A percentile compares a stretch with the other conserved stretches of the same genome.
Evolutionary conservation across 2,888 invertebrate genomes (phyloP).

Genomic region (Aspidapion aeneum): DNA sequence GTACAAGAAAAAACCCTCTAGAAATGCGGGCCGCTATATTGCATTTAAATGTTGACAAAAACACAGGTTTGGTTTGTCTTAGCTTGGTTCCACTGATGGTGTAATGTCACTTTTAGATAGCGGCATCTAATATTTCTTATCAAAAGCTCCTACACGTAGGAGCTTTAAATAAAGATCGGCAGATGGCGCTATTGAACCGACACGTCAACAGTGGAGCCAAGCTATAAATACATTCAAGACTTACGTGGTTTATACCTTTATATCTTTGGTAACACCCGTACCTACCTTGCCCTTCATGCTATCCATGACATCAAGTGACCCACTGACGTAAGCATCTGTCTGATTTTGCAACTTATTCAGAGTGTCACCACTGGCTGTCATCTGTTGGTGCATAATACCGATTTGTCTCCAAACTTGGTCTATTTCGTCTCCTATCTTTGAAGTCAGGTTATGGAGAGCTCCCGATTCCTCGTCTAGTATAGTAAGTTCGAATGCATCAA

Average conservation of each 20-base stretch:
- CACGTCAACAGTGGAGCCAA: background rate
- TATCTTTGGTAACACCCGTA: no score
- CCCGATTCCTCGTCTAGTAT: slow-evolving; percentile 70
- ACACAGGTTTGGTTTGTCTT: no score
- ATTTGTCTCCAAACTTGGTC: slow-evolving; percentile 89
- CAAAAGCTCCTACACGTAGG: no score
- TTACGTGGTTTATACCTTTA: no score
- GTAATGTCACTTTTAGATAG: no score
- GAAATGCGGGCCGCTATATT: no score
- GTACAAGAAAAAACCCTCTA: background rate
- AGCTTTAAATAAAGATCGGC: no score
- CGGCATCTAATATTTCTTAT: no score
- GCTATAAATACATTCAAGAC: no score
- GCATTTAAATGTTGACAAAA: no score
- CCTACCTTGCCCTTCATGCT: slow-evolving; percentile 71
- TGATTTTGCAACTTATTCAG: slow-evolving; percentile 74
- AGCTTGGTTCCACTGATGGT: no score
- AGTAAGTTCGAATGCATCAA: slow-evolving; percentile 65
- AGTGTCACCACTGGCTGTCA: slow-evolving; percentile 69
- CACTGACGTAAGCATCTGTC: slow-evolving; percentile 77
- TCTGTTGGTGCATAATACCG: slow-evolving; percentile 82
- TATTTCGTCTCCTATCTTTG: slow-evolving; percentile 75
- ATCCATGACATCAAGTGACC: slow-evolving; percentile 71
- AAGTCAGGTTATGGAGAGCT: slow-evolving; percentile 68
- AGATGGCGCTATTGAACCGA: no score